Evolutionary conservation across 1,140 invertebrate species (phyloP).

Genomic region (Caenorhabditis tropicalis): DNA sequence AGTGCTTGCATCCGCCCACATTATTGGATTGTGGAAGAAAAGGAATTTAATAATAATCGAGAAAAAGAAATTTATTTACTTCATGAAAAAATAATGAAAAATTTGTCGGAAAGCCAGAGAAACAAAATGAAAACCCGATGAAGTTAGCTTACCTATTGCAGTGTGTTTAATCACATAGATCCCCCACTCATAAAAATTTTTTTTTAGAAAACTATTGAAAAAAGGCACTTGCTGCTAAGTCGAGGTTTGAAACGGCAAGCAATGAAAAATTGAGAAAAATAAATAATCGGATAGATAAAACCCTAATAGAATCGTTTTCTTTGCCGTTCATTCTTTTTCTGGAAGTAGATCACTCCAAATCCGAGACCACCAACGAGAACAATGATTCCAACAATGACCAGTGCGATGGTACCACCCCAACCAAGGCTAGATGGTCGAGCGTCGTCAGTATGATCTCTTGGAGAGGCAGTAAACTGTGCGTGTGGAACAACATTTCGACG

Average conservation of each 20-base stretch:
- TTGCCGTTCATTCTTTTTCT: conserved; percentile 64
- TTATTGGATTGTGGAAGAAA: conserved; percentile 26
- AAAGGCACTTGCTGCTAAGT: too few relatives aligned
- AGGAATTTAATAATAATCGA: not conserved
- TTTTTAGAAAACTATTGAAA: too few relatives aligned
- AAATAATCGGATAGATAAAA: not conserved
- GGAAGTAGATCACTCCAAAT: conserved; percentile 66
- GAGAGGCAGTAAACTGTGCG: conserved; percentile 67
- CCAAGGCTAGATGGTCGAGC: conserved; percentile 68
- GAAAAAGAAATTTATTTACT: not conserved
- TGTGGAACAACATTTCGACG: conserved; percentile 61
- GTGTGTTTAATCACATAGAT: not conserved
- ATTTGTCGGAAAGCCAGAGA: not conserved
- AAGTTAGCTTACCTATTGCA: conserved; percentile 34
- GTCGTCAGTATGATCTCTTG: conserved; percentile 68
- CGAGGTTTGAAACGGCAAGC: not conserved
- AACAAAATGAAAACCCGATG: not conserved
- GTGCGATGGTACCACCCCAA: conserved; percentile 64
- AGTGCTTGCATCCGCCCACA: not conserved
- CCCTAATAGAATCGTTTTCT: conserved; percentile 68
- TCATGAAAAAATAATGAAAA: not conserved
- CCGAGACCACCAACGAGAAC: conserved; percentile 64
- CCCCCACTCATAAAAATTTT: not conserved
- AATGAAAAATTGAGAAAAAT: not conserved
- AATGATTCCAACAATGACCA: conserved; percentile 67